phyloP scores from a whole-genome alignment of 2,888 invertebrate species.

The Conistra vaccinii region DNA sequence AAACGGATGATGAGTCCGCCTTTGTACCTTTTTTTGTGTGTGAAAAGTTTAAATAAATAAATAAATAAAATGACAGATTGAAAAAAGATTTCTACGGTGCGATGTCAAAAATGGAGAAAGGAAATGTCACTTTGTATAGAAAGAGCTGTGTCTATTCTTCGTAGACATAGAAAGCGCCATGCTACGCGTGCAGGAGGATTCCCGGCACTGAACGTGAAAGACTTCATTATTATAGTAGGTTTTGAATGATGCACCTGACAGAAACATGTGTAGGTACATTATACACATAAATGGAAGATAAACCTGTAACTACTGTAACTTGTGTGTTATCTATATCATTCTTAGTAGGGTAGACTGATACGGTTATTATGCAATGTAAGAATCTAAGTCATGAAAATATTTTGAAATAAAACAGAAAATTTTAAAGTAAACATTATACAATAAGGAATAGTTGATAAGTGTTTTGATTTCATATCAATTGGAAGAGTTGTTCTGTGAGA shows the following conservation, averaged over 20 bases:
- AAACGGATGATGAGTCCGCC: no score
- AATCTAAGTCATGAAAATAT: conserved; percentile 6
- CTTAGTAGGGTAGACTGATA: not conserved
- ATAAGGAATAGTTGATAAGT: conserved; percentile 1
- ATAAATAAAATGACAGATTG: no score
- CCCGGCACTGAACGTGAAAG: no score
- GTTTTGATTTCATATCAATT: conserved; percentile 14
- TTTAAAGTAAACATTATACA: conserved; percentile 19
- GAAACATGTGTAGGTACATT: not conserved
- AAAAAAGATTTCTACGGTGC: no score
- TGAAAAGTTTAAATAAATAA: no score
- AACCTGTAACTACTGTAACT: not conserved
- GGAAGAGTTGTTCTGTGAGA: conserved; percentile 20
- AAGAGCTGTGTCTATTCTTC: no score
- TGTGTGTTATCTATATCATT: conserved; percentile 5
- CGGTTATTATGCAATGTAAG: not conserved
- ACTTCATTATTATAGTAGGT: not conserved
- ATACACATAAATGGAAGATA: not conserved
- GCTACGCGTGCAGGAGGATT: no score
- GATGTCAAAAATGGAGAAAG: no score
- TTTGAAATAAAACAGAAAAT: not conserved
- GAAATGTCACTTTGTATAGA: no score
- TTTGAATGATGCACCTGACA: not conserved
- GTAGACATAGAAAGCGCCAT: no score
- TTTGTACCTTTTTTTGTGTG: no score